Percentiles rank a stretch among this genome's conserved stretches.
phyloP scores from a whole-genome alignment of 2,113 vertebrate genomes.

The Chionodraco myersi region DNA sequence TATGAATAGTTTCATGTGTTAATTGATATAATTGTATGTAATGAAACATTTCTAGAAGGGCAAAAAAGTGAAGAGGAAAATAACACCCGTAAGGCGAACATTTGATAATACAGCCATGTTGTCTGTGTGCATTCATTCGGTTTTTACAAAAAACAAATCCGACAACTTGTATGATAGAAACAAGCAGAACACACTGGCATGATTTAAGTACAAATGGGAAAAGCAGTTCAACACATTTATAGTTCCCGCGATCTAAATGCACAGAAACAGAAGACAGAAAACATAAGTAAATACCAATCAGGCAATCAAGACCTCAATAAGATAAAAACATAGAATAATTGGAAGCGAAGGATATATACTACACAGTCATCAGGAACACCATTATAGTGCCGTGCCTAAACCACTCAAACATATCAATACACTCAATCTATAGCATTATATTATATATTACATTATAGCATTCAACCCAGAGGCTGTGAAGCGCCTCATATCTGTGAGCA shows the following conservation, averaged over 20 bases:
- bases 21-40: not conserved
- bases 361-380: constrained; percentile 2
- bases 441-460: not conserved
- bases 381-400: not conserved
- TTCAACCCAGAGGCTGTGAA: not conserved
- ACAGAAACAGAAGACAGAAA: not conserved
- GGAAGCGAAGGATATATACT: not conserved
- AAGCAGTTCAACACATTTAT: not conserved
- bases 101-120: not conserved
- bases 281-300: constrained; percentile 19
- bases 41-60: not conserved
- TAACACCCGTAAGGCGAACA: not conserved
- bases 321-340: not conserved
- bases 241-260: not conserved
- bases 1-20: not conserved
- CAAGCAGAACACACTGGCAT: not conserved
- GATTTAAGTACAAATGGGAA: not conserved
- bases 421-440: not conserved
- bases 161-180: not conserved
- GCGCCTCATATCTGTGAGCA: not conserved
- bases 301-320: constrained; percentile 2
- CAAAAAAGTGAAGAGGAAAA: not conserved
- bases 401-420: constrained; percentile 17
- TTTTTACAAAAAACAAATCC: not conserved
- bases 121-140: not conserved